Evolutionary conservation across 2,888 invertebrate genomes (phyloP).

Genomic region (Corythucha ciliata): DNA sequence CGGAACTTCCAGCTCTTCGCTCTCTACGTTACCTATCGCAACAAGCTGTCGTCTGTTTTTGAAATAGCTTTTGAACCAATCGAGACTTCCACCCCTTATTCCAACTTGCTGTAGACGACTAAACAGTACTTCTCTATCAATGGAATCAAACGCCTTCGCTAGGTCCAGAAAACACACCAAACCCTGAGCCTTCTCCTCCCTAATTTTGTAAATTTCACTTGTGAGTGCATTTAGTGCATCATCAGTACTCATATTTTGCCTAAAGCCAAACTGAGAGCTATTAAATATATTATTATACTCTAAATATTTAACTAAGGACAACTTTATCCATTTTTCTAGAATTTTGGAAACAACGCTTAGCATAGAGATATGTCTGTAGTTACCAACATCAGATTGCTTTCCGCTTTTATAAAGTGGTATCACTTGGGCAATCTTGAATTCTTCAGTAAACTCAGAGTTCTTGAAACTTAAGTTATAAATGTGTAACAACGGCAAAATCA

Average conservation of each 20-base stretch:
- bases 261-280: background rate
- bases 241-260: background rate
- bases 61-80: background rate
- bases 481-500: background rate
- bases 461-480: background rate
- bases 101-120: background rate
- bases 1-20: background rate
- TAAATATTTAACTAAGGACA: background rate
- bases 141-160: background rate
- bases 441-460: background rate
- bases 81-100: background rate
- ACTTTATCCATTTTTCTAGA: background rate
- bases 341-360: background rate
- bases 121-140: background rate
- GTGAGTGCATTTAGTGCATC: background rate
- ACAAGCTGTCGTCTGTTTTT: no score
- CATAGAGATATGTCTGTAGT: background rate
- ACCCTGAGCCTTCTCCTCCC: background rate
- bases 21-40: background rate
- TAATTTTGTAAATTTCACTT: background rate
- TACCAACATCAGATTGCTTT: background rate
- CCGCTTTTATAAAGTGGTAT: background rate
- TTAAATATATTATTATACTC: background rate
- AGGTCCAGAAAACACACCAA: background rate
- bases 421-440: background rate